Evolutionary conservation across 2,888 invertebrate genomes (phyloP), one percentile per base, ranked within the genome.

Genomic region (Melinopterus prodromus): DNA sequence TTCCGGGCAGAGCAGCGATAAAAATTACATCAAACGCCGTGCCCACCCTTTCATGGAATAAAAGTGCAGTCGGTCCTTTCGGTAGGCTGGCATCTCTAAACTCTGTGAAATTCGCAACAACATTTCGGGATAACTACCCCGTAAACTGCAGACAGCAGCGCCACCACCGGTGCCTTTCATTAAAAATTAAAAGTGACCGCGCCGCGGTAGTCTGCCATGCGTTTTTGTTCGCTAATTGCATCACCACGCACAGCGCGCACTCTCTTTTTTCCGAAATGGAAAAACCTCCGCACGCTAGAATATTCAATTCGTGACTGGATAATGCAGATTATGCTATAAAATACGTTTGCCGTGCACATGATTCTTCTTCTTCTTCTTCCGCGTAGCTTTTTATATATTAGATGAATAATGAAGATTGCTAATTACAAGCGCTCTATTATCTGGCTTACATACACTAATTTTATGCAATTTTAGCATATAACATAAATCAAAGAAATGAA

Each of bases 1-100:
- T 80, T 80, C 77, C 77, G 74, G 72, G 70, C n/a, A 35, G 36
- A 37, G 37, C 53, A 53, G 74, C 74, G 77, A 79, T 81, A 81
- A 81, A 79, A 81, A 79, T 81, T 81, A 79, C 81, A 81, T 81
- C 81, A 81, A 81, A 81, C 81, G 81, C 71, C 76, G 78, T 37
- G 53, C 69, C 14, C 71, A 16, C 74, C 74, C 37, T 74, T 74
- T 74, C 36, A n/a, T 36, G 37, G 74, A 74, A 74, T 74, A 74
- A 74, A 74, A 74, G 74, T 74, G 74, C 74, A 74, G 74, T 37
- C 74, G 37, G 16, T 12, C 71, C 71, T 16, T 16, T 70, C 71
- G 71, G 71, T 6, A 14, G n/a, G 71, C 16, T 35, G 71, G 35
- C 15, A n/a, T 74, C 74, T 37, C 36, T 74, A 74, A 74, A 74